Evolutionary conservation across 2,888 invertebrate genomes (phyloP), one percentile per base, ranked within the genome.

Genomic region (Limenitis camilla): DNA sequence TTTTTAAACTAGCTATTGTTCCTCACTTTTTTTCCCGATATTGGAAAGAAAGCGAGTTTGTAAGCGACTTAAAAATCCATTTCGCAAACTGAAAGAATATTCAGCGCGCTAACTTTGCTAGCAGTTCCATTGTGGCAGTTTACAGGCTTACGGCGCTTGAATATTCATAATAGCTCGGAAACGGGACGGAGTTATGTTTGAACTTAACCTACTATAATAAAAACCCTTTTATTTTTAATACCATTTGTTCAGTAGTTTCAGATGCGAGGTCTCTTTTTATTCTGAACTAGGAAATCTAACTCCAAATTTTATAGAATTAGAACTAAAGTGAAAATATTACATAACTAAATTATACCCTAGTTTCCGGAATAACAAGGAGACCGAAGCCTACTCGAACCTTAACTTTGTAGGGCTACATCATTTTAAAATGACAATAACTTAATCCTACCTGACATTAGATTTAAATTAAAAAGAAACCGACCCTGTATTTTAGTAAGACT

Each of bases 1-100:
- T n/a, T n/a, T n/a, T n/a, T n/a, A 32, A 40, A 30, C 33, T 29
- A 6, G 29, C 43, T 44, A 36, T 36, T n/a, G 32, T 27, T 47
- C 40, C 47, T 33, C 40, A 11, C 38, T 19, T 10, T 40, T 45
- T 53, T 41, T 19, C 19, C 3, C 50, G 42, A 52, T 54, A 51
- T 50, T 45, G 51, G 48, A 48, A 51, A 45, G 39, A 49, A 54
- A 51, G 10, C 31, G 47, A 42, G 41, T 49, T 52, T 38, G 39
- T 53, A 42, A 51, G 51, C 53, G 56, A 56, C 54, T 56, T 56
- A 53, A 56, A 54, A 56, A 48, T 54, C 45, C 53, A 54, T 45
- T 49, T 56, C 47, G 53, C 51, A 51, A 56, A 56, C 53, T 56
- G 41, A 49, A 53, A 53, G 51, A 51, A 53, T 50, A 53, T 53